These are phyloP conservation scores for Eucera pruinosa DNA, from an alignment of 2,888 invertebrate genomes.

Conservation along the genomic window DNA sequence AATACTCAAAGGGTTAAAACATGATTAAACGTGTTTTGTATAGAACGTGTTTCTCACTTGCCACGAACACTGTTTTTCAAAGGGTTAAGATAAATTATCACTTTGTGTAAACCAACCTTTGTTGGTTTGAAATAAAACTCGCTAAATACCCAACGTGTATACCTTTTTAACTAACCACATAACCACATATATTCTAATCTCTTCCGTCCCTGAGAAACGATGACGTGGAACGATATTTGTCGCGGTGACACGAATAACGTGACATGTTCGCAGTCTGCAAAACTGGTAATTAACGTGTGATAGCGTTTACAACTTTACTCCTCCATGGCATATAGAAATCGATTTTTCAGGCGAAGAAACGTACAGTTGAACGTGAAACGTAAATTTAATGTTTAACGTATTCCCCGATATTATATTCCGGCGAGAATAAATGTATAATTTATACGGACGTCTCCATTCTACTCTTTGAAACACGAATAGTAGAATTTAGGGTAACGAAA, in stretches of 20 bases:
- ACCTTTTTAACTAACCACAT: too few species aligned
- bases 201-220: conserved; percentile 8
- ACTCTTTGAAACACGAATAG: background rate
- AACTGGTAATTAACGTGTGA: conserved; percentile 25
- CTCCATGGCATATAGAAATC: background rate
- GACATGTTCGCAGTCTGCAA: conserved; percentile 27
- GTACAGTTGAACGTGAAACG: background rate
- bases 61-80: too few species aligned
- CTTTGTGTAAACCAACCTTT: too few species aligned
- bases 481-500: background rate
- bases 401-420: background rate
- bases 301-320: background rate
- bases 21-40: too few species aligned
- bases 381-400: background rate
- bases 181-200: conserved; percentile 13
- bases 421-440: too few species aligned
- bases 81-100: too few species aligned
- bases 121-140: too few species aligned
- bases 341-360: background rate
- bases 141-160: too few species aligned
- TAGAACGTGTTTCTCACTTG: too few species aligned
- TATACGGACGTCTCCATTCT: background rate
- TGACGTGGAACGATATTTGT: conserved; percentile 41
- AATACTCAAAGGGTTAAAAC: too few species aligned
- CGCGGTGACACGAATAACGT: conserved; percentile 54